A percentile compares a stretch with the other conserved stretches of the same genome.
Conservation (phyloP, 2,797 vertebrate genomes). For the Oryzias sinensis region DNA sequence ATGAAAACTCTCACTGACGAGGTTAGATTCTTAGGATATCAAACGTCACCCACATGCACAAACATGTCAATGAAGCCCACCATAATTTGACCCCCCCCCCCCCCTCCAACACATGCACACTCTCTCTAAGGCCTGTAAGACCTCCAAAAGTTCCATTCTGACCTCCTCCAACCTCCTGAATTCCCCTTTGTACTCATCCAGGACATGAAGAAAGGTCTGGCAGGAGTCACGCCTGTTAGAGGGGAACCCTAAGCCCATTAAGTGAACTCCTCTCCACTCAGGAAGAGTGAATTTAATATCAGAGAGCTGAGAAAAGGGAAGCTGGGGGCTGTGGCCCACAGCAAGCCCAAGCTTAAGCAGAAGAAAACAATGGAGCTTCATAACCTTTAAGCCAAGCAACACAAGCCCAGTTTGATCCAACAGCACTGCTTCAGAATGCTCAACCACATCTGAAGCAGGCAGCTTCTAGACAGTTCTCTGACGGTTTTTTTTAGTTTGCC, state of each 20-base stretch:
- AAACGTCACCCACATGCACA: too few relatives aligned
- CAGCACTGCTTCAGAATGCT: too few relatives aligned
- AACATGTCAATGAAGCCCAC: too few relatives aligned
- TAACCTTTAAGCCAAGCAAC: slow-evolving; percentile 8
- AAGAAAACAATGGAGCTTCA: slow-evolving; percentile 75
- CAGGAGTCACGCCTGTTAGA: slow-evolving; percentile 95
- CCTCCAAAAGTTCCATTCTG: slow-evolving; percentile 19
- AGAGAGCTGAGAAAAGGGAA: slow-evolving; percentile 78
- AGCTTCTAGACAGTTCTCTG: too few relatives aligned
- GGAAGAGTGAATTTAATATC: slow-evolving; percentile 82
- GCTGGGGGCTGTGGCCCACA: slow-evolving; percentile 79
- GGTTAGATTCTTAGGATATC: too few relatives aligned
- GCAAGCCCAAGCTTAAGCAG: slow-evolving; percentile 80
- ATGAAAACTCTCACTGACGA: too few relatives aligned
- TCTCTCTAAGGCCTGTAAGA: slow-evolving; percentile 7
- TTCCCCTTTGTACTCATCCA: slow-evolving; percentile 48
- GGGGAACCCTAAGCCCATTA: slow-evolving; percentile 87
- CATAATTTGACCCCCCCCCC: not conserved
- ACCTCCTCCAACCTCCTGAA: slow-evolving; percentile 39
- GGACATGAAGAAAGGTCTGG: slow-evolving; percentile 67
- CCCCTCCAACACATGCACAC: not conserved
- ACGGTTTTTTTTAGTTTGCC: too few relatives aligned
- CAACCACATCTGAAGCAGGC: too few relatives aligned
- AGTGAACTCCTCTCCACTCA: slow-evolving; percentile 84
- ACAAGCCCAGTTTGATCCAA: too few relatives aligned